Evolutionary conservation across 2,797 vertebrate species (phyloP).

Genomic region (Eulemur mongoz): DNA sequence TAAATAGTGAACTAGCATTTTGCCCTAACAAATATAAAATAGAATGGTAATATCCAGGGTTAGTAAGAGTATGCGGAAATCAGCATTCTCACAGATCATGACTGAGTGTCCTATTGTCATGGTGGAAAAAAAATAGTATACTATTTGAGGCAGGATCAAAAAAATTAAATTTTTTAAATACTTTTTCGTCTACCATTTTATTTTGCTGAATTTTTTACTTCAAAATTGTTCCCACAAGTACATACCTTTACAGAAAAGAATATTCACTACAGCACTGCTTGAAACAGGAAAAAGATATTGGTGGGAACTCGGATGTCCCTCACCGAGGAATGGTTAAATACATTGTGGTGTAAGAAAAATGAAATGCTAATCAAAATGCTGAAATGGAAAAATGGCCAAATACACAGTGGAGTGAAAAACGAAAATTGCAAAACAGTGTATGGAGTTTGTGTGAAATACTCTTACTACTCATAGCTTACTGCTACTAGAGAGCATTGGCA

Average conservation of each 20-base stretch:
- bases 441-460: background rate
- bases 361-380: background rate
- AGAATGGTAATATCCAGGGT: background rate
- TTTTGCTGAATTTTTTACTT: background rate
- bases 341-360: background rate
- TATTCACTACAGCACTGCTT: rapidly evolving
- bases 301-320: no score
- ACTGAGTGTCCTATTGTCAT: rapidly evolving
- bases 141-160: background rate
- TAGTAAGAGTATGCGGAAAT: background rate
- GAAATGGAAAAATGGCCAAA: background rate
- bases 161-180: background rate
- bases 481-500: rapidly evolving
- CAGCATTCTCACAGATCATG: background rate
- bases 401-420: background rate
- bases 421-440: rapidly evolving
- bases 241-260: background rate
- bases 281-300: background rate
- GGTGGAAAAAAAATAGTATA: background rate
- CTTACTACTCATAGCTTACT: no score
- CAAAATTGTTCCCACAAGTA: background rate
- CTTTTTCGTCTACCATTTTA: background rate
- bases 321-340: background rate
- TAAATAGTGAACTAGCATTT: no score
- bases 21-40: background rate